These are phyloP conservation scores for Solenodon paradoxus DNA, from an alignment of 2,113 vertebrate species.

Conservation along the genomic window DNA sequence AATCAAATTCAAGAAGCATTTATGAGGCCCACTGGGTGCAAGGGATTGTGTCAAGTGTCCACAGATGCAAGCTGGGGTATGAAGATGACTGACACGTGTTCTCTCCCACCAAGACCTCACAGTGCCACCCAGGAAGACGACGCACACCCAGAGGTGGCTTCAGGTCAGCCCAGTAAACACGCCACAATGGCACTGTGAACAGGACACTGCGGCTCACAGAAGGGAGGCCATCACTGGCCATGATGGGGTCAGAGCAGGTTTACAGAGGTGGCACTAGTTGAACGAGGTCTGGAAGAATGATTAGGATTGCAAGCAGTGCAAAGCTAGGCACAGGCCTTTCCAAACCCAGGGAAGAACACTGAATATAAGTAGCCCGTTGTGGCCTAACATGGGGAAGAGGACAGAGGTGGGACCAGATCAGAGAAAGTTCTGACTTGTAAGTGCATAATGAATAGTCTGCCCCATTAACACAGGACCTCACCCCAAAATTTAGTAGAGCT, in stretches of 20 bases:
- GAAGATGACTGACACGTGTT: background rate
- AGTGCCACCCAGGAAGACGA: background rate
- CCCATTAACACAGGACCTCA: background rate
- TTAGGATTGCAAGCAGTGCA: background rate
- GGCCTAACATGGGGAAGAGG: no score
- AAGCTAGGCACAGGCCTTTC: background rate
- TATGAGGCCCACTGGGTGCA: background rate
- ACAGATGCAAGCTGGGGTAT: background rate
- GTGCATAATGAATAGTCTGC: background rate
- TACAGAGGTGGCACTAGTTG: background rate
- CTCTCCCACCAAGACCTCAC: background rate
- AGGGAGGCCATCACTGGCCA: background rate
- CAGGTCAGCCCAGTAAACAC: background rate
- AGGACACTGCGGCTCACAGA: accelerated
- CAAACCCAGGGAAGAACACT: background rate
- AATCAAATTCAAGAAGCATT: conserved; percentile 1
- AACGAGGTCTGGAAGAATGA: background rate
- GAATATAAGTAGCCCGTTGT: background rate
- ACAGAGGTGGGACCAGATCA: background rate
- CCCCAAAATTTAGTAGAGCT: background rate
- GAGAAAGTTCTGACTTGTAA: background rate
- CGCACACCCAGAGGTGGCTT: background rate
- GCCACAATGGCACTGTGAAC: background rate
- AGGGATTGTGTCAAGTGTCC: background rate
- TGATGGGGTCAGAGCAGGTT: background rate